Percentiles rank a stretch among this genome's conserved stretches.
phyloP scores from a whole-genome alignment of 1,140 invertebrate species.

The Eufriesea mexicana region DNA sequence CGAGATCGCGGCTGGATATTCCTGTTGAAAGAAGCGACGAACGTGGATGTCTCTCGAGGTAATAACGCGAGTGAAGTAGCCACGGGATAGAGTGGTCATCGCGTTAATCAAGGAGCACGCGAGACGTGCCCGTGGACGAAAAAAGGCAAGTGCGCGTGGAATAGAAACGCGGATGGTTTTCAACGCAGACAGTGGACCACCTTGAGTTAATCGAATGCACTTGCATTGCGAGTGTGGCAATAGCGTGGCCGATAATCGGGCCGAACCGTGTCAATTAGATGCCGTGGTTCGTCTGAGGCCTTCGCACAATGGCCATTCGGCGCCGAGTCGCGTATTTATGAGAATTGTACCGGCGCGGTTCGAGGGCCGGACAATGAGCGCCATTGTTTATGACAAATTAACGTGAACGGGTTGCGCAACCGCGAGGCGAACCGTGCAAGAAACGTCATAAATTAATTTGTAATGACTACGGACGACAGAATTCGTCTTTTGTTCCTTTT shows the following conservation, averaged over 20 bases:
- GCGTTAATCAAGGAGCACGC: too few species aligned
- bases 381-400: slow-evolving; percentile 57
- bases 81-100: too few species aligned
- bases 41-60: neutral
- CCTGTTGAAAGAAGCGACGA: neutral
- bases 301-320: slow-evolving; percentile 48
- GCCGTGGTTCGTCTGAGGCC: slow-evolving; percentile 29
- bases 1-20: neutral
- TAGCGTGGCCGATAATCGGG: slow-evolving; percentile 13
- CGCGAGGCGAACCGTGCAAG: neutral
- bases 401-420: slow-evolving; percentile 40
- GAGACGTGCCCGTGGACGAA: neutral
- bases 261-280: slow-evolving; percentile 52
- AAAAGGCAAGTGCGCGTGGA: neutral
- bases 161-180: neutral
- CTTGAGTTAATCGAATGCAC: slow-evolving; percentile 34
- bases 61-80: neutral
- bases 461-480: slow-evolving; percentile 18
- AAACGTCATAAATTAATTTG: slow-evolving; percentile 48
- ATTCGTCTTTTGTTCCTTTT: slow-evolving; percentile 10
- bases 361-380: slow-evolving; percentile 17
- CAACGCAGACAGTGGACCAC: slow-evolving; percentile 5
- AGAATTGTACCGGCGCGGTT: slow-evolving; percentile 20
- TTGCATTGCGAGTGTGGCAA: slow-evolving; percentile 30
- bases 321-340: slow-evolving; percentile 45